These are phyloP conservation scores for Ianthella basta DNA, from an alignment of 37 sponge, comb jelly and placozoan species.

Conservation along the genomic window DNA sequence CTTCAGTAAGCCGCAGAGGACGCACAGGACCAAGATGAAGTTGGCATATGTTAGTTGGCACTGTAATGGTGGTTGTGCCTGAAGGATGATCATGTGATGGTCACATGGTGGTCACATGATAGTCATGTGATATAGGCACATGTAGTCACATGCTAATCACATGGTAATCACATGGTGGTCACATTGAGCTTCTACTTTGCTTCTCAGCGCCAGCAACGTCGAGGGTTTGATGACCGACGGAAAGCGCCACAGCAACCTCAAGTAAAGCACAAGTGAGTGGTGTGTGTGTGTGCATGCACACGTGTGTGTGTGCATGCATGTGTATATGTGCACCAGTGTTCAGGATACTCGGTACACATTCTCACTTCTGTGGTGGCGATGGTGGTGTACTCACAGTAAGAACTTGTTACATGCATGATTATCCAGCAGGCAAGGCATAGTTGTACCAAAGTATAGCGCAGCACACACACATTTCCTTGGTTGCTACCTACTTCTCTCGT, in stretches of 20 bases:
- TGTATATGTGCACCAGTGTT: not conserved
- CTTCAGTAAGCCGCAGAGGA: conserved; percentile 73
- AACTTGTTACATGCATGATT: too few relatives aligned
- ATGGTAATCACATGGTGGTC: not conserved
- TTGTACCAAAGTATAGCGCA: too few relatives aligned
- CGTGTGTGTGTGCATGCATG: not conserved
- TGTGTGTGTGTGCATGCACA: not conserved
- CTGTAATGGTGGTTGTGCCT: too few relatives aligned
- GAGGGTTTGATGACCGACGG: conserved; percentile 1
- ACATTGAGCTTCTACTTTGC: too few relatives aligned
- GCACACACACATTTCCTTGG: too few relatives aligned
- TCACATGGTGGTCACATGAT: not conserved
- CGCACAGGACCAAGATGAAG: conserved; percentile 41
- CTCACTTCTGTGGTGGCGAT: not conserved
- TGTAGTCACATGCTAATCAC: not conserved
- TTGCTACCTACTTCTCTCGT: too few relatives aligned
- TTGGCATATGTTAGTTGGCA: conserved; percentile 34
- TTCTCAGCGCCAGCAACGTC: conserved; percentile 1
- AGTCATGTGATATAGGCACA: not conserved
- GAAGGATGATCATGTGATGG: not conserved
- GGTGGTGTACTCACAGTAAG: too few relatives aligned
- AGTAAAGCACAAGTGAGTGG: conserved; percentile 15
- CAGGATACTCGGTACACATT: not conserved
- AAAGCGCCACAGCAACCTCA: conserved; percentile 22
- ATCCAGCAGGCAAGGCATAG: too few relatives aligned